These are phyloP conservation scores for Petromus typicus DNA, from an alignment of 2,113 vertebrate species.

Conservation along the genomic window DNA sequence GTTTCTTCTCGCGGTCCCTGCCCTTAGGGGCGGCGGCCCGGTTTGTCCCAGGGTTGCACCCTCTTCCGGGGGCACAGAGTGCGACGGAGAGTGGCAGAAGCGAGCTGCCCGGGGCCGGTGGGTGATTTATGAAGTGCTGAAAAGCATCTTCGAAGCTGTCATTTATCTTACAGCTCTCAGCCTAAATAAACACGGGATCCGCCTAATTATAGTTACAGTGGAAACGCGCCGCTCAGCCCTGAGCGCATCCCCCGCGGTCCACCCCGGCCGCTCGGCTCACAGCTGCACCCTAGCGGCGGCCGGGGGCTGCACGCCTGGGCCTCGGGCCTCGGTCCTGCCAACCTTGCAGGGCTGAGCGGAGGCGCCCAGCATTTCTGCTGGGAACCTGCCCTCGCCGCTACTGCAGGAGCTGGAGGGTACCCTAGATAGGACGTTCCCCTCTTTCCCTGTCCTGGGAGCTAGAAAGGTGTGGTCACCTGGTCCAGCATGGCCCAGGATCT, in stretches of 20 bases:
- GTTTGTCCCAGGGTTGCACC: not conserved
- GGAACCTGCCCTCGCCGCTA: not conserved
- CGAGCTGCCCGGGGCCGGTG: conserved; percentile 83
- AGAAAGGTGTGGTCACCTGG: too few relatives aligned
- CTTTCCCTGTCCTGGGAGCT: not conserved
- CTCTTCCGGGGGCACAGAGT: conserved; percentile 29
- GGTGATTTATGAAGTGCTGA: conserved; percentile 92
- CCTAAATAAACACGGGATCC: conserved; percentile 90
- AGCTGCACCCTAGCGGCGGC: conserved; percentile 85
- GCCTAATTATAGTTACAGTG: conserved; percentile 85
- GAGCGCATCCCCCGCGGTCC: conserved; percentile 26
- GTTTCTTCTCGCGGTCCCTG: not conserved
- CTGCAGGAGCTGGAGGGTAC: not conserved
- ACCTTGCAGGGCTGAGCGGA: too few relatives aligned
- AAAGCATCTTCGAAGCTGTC: conserved; percentile 90
- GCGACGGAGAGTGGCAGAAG: conserved; percentile 81
- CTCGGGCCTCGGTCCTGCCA: not conserved
- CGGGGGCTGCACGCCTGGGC: not conserved
- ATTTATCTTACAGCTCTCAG: conserved; percentile 89
- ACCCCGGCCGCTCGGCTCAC: conserved; percentile 49
- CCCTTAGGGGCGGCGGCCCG: not conserved
- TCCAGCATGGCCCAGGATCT: not conserved
- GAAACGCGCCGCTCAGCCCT: conserved; percentile 82
- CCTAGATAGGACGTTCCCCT: not conserved
- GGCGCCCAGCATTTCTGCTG: too few relatives aligned